Evolutionary conservation across 2,113 vertebrate genomes (phyloP).

Genomic region (Gymnarchus niloticus): DNA sequence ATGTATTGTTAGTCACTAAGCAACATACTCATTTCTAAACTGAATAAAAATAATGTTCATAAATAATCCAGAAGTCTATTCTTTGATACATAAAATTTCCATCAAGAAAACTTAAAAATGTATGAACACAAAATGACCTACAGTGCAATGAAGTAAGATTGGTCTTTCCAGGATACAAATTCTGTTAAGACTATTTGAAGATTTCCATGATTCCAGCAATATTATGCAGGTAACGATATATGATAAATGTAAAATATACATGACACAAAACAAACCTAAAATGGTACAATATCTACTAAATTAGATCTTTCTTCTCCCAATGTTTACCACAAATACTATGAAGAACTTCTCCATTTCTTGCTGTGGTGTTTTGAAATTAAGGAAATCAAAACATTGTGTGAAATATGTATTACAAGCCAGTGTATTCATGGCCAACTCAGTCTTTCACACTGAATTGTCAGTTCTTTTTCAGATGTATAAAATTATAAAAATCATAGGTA

Average conservation of each 20-base stretch:
- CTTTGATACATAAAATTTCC: slow-evolving; percentile 20
- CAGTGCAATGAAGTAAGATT: slow-evolving; percentile 2
- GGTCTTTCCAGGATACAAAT: slow-evolving; percentile 16
- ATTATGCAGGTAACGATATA: neutral
- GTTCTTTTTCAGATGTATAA: no score
- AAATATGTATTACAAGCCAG: neutral
- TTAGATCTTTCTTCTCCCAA: neutral
- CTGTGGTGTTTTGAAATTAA: neutral
- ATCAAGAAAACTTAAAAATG: slow-evolving; percentile 21
- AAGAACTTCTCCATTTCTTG: neutral
- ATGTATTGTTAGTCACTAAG: neutral
- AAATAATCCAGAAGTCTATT: slow-evolving; percentile 17
- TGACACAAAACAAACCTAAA: neutral
- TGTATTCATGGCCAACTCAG: neutral
- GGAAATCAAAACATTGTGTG: neutral
- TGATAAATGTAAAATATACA: slow-evolving; percentile 14
- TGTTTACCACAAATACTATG: neutral
- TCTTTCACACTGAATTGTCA: neutral
- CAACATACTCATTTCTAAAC: neutral
- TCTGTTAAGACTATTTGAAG: neutral
- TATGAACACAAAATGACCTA: slow-evolving; percentile 20
- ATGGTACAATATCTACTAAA: neutral
- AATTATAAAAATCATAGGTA: neutral
- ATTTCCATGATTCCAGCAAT: neutral
- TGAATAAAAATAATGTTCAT: slow-evolving; percentile 9